A percentile compares a stretch with the other conserved stretches of the same genome.
phyloP scores from a whole-genome alignment of 2,888 invertebrate genomes.

The Plebejus anna region DNA sequence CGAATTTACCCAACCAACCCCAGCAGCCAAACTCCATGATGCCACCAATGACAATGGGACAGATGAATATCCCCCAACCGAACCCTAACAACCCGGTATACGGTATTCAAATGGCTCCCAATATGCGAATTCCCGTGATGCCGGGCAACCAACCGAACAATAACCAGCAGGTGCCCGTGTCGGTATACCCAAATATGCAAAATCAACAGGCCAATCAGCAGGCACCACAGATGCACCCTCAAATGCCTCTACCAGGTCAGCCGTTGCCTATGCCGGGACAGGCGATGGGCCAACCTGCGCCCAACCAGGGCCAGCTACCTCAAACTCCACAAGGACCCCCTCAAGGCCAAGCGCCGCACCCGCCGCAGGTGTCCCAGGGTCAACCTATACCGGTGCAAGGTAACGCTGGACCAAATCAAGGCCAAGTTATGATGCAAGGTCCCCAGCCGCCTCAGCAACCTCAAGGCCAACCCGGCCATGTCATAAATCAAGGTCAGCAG shows the following conservation, averaged over 20 bases:
- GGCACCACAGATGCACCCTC: conserved; percentile 52
- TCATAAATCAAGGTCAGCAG: conserved; percentile 49
- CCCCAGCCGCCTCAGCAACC: conserved; percentile 18
- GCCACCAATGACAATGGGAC: conserved; percentile 56
- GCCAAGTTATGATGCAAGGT: conserved; percentile 54
- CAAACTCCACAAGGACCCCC: conserved; percentile 40
- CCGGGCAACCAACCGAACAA: conserved; percentile 54
- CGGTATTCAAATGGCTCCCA: conserved; percentile 61
- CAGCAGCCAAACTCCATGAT: conserved; percentile 47
- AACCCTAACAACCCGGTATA: conserved; percentile 59
- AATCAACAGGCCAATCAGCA: conserved; percentile 54
- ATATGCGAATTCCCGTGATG: conserved; percentile 66
- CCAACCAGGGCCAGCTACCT: conserved; percentile 48
- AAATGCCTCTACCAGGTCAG: conserved; percentile 51
- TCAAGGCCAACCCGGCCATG: conserved; percentile 49
- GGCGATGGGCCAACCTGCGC: conserved; percentile 46
- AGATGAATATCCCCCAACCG: conserved; percentile 52
- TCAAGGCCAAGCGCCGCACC: conserved; percentile 45
- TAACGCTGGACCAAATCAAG: conserved; percentile 47
- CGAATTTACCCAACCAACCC: conserved; percentile 54
- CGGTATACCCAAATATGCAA: conserved; percentile 56
- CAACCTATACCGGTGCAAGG: conserved; percentile 49
- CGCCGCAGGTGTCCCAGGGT: conserved; percentile 44
- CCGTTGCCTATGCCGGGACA: conserved; percentile 51
- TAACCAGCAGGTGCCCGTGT: conserved; percentile 54